These are phyloP conservation scores for Paracentrotus lividus DNA, from an alignment of 53 echinoderm and acorn worm species.

Conservation along the genomic window DNA sequence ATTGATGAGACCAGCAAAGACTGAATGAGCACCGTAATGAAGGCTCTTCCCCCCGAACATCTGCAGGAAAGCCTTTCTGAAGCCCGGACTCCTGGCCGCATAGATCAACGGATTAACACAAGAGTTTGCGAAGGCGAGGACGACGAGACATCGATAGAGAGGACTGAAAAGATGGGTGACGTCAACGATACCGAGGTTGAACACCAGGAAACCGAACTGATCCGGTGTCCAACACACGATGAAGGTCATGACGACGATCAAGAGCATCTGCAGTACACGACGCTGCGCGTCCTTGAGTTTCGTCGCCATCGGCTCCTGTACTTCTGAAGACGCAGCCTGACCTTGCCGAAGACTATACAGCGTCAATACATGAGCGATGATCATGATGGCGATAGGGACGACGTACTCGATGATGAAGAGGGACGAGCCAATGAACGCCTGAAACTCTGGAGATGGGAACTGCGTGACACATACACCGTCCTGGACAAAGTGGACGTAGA, in stretches of 20 bases:
- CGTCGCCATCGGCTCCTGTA: background rate
- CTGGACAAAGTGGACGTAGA: conserved; percentile 65
- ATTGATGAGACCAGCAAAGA: background rate
- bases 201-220: conserved; percentile 77
- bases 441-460: conserved; percentile 66
- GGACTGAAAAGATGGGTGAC: conserved; percentile 73
- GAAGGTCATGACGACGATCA: conserved; percentile 85
- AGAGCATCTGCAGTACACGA: conserved; percentile 77
- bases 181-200: conserved; percentile 76
- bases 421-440: conserved; percentile 67
- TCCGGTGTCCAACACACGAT: conserved; percentile 89
- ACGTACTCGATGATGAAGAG: conserved; percentile 81
- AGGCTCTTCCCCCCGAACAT: conserved; percentile 27
- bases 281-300: conserved; percentile 65
- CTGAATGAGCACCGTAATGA: background rate
- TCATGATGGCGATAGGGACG: conserved; percentile 79
- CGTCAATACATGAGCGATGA: conserved; percentile 61
- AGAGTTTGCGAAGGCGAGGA: conserved; percentile 82
- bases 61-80: conserved; percentile 70
- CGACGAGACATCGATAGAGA: conserved; percentile 77
- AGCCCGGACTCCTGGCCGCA: conserved; percentile 74
- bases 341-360: conserved; percentile 16
- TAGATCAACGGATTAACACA: conserved; percentile 85
- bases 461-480: conserved; percentile 59
- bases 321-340: background rate